A percentile compares a stretch with the other conserved stretches of the same genome.
Evolutionary conservation across 2,797 vertebrate species (phyloP).

Genomic region (Gymnoscopelus braueri): DNA sequence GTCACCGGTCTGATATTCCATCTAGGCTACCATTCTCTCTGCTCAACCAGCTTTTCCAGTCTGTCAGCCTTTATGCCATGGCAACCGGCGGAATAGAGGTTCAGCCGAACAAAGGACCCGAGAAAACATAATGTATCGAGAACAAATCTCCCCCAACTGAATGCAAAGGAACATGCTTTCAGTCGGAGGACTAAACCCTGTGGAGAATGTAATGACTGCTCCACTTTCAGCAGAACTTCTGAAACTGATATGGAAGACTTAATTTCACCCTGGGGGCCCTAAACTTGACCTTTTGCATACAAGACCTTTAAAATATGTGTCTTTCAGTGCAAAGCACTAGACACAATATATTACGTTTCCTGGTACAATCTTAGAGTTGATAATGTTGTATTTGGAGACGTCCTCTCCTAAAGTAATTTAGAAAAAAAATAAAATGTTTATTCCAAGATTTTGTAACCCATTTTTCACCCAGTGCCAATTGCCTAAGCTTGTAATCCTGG

Average conservation of each 20-base stretch:
- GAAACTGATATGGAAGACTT: conserved; percentile 36
- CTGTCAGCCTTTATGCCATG: conserved; percentile 52
- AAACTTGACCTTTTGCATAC: neutral
- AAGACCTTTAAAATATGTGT: no score
- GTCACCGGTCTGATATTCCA: conserved; percentile 63
- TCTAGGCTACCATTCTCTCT: conserved; percentile 52
- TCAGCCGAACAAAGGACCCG: conserved; percentile 46
- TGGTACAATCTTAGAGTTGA: no score
- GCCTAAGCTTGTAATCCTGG: no score
- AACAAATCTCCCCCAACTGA: conserved; percentile 35
- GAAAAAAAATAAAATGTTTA: no score
- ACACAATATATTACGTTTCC: neutral
- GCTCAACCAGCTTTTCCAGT: conserved; percentile 65
- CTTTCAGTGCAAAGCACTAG: neutral
- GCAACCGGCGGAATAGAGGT: conserved; percentile 51
- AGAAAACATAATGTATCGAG: conserved; percentile 40
- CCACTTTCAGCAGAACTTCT: conserved; percentile 19
- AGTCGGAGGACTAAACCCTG: conserved; percentile 29
- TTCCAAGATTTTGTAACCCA: no score
- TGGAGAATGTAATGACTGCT: conserved; percentile 12
- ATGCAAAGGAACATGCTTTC: conserved; percentile 40
- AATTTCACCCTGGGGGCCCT: conserved; percentile 22
- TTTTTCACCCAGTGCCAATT: no score
- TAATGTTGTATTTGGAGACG: no score
- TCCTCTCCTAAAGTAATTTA: no score